Percentiles rank a stretch among this genome's conserved stretches.
Conservation (phyloP, 2,888 invertebrate species). For the Drepana falcataria region DNA sequence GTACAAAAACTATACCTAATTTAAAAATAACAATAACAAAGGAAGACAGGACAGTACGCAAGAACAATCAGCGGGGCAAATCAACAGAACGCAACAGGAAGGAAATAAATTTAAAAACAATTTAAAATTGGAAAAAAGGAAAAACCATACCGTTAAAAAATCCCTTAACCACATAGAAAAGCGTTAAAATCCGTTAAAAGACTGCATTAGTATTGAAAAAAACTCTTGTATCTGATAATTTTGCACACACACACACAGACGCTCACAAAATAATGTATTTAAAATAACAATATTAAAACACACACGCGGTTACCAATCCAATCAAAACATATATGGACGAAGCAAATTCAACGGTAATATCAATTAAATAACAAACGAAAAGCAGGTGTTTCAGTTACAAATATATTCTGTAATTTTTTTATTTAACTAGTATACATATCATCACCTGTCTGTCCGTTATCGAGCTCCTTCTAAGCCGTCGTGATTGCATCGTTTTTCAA, state of each 20-base stretch:
- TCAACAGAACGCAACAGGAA: constrained; percentile 45
- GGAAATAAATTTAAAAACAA: constrained; percentile 17
- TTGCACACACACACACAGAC: neutral
- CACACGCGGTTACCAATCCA: too few relatives aligned
- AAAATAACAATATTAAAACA: too few relatives aligned
- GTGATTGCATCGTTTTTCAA: too few relatives aligned
- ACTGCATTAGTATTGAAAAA: constrained; percentile 8
- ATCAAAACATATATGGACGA: too few relatives aligned
- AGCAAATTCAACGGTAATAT: too few relatives aligned
- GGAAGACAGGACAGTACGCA: constrained; percentile 7
- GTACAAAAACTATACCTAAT: neutral
- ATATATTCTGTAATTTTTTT: too few relatives aligned
- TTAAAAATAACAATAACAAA: constrained; percentile 7
- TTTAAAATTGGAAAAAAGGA: constrained; percentile 17
- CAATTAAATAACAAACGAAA: too few relatives aligned
- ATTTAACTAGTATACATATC: too few relatives aligned
- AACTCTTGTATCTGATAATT: neutral
- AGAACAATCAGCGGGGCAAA: constrained; percentile 40
- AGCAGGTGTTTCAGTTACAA: too few relatives aligned
- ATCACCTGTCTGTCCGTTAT: too few relatives aligned
- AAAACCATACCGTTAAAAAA: constrained; percentile 13
- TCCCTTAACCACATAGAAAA: constrained; percentile 17
- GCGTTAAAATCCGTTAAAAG: constrained; percentile 28
- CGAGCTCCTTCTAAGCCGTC: too few relatives aligned
- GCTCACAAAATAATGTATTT: too few relatives aligned